Conservation (phyloP, 2,113 vertebrate genomes). For the Pipra filicauda region DNA sequence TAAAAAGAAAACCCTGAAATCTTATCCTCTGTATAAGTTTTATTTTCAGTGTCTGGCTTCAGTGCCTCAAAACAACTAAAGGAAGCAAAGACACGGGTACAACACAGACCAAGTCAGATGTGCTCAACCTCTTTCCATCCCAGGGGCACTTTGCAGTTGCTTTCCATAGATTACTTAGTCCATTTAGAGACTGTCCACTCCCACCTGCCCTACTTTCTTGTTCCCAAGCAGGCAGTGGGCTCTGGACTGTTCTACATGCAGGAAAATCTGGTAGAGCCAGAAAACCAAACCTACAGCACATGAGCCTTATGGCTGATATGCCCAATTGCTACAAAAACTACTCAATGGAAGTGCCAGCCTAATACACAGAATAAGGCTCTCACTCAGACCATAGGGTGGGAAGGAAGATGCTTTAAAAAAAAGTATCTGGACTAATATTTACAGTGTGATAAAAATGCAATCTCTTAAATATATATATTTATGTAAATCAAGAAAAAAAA, state of each 20-base stretch:
- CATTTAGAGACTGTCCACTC: neutral
- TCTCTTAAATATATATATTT: neutral
- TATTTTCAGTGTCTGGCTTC: neutral
- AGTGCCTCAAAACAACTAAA: neutral
- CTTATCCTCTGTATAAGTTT: neutral
- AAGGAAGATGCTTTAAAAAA: neutral
- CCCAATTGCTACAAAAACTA: neutral
- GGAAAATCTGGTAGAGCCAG: neutral
- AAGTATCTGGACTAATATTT: neutral
- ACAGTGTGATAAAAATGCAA: neutral
- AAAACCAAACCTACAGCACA: neutral
- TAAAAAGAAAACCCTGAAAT: neutral
- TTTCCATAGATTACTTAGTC: neutral
- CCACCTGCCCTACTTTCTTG: neutral
- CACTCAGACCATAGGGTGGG: neutral
- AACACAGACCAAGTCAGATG: neutral
- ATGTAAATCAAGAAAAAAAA: neutral
- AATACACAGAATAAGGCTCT: neutral
- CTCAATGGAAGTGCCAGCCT: neutral
- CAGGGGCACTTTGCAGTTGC: neutral
- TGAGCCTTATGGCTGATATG: neutral
- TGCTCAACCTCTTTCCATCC: neutral
- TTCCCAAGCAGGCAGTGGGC: neutral
- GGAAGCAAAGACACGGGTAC: neutral
- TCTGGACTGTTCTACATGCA: neutral